Conservation (phyloP, 2,797 vertebrate genomes). For the Echeneis naucrates region DNA sequence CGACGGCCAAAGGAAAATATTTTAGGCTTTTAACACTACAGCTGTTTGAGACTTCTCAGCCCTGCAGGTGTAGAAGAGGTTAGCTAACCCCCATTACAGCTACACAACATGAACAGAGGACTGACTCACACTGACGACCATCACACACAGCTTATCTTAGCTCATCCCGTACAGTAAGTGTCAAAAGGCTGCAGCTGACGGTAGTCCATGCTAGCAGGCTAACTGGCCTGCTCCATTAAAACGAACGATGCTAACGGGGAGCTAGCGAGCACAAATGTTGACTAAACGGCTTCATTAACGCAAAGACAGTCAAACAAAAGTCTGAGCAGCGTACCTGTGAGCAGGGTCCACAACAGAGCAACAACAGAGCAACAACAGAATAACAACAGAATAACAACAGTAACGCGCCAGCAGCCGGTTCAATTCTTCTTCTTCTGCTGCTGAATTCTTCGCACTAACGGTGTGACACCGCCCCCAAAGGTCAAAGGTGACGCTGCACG, state of each 20-base stretch:
- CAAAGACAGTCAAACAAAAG: background rate
- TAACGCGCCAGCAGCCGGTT: conserved; percentile 51
- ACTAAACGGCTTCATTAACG: background rate
- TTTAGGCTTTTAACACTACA: background rate
- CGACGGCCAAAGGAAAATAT: background rate
- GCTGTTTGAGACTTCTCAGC: background rate
- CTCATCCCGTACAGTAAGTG: no score
- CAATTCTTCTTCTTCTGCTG: conserved; percentile 59
- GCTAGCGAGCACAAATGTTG: background rate
- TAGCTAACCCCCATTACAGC: background rate
- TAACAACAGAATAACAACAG: background rate
- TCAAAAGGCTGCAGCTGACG: background rate
- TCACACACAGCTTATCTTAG: background rate
- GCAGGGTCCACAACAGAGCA: background rate
- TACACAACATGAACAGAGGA: background rate
- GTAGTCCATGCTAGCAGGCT: conserved; percentile 50
- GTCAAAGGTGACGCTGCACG: fast-evolving
- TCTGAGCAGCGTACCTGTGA: conserved; percentile 47
- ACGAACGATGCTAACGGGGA: conserved; percentile 31
- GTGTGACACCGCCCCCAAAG: conserved; percentile 20
- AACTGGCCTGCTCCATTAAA: conserved; percentile 20
- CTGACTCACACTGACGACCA: background rate
- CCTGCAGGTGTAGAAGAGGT: background rate
- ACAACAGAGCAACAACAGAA: background rate
- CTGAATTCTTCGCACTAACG: fast-evolving